phyloP scores from a whole-genome alignment of 2,113 vertebrate genomes.

The Bos javanicus region DNA sequence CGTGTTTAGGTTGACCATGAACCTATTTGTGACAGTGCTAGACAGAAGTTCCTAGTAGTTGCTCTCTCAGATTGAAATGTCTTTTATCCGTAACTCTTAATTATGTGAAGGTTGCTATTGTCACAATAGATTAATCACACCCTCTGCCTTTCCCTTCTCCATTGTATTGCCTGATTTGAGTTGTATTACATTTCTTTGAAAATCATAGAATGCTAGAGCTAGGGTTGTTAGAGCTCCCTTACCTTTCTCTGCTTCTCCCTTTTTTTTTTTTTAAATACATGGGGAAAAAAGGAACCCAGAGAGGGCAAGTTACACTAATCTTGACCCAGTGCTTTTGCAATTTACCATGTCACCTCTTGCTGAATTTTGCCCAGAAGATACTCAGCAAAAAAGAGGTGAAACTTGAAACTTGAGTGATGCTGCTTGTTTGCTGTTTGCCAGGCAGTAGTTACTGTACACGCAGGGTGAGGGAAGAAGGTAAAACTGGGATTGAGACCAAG shows the following conservation, averaged over 20 bases:
- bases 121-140: background rate
- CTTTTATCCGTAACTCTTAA: conserved; percentile 19
- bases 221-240: background rate
- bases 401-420: background rate
- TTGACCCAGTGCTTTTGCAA: background rate
- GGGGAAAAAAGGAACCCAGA: background rate
- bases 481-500: background rate
- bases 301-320: background rate
- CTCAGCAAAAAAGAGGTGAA: conserved; percentile 33
- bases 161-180: conserved; percentile 19
- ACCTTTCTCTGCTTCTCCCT: background rate
- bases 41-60: conserved; percentile 29
- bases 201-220: background rate
- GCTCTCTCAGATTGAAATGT: background rate
- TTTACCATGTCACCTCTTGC: background rate
- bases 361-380: conserved; percentile 15
- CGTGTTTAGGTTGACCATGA: conserved; percentile 43
- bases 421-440: conserved; percentile 42
- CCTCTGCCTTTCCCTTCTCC: conserved; percentile 7
- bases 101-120: conserved; percentile 26
- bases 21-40: conserved; percentile 60
- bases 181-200: background rate
- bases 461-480: conserved; percentile 23
- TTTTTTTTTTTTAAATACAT: background rate
- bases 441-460: conserved; percentile 3